phyloP scores from a whole-genome alignment of 2,113 vertebrate species.

The Hemicordylus capensis region DNA sequence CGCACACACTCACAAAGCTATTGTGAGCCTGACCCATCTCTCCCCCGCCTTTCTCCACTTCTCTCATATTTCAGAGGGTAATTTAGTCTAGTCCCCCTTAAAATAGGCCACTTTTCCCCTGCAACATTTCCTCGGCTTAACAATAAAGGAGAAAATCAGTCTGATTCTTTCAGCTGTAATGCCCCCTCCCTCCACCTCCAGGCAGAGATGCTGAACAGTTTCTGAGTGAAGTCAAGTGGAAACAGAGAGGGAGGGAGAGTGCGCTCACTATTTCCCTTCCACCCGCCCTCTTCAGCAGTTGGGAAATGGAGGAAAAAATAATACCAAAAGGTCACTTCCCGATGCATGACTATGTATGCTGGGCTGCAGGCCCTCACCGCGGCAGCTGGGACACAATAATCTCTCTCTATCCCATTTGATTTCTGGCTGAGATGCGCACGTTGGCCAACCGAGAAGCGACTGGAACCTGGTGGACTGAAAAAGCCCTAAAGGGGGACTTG shows the following conservation, averaged over 20 bases:
- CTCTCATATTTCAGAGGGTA: background rate
- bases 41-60: background rate
- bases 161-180: constrained; percentile 17
- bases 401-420: background rate
- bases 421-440: background rate
- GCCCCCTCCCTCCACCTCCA: background rate
- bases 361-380: background rate
- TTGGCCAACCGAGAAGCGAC: background rate
- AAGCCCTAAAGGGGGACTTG: constrained; percentile 7
- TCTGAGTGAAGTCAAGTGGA: constrained; percentile 27
- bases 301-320: background rate
- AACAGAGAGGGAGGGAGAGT: background rate
- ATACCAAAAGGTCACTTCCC: constrained; percentile 7
- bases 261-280: background rate
- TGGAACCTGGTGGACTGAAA: constrained; percentile 1
- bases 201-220: constrained; percentile 4
- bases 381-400: background rate
- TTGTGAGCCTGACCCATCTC: background rate
- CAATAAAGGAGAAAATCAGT: constrained; percentile 10
- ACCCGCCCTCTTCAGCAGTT: background rate
- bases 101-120: background rate
- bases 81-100: constrained; percentile 10
- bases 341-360: background rate
- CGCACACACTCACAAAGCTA: background rate
- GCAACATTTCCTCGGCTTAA: constrained; percentile 21